Evolutionary conservation across 2,797 vertebrate genomes (phyloP).

Genomic region (Neomorphus geoffroyi): DNA sequence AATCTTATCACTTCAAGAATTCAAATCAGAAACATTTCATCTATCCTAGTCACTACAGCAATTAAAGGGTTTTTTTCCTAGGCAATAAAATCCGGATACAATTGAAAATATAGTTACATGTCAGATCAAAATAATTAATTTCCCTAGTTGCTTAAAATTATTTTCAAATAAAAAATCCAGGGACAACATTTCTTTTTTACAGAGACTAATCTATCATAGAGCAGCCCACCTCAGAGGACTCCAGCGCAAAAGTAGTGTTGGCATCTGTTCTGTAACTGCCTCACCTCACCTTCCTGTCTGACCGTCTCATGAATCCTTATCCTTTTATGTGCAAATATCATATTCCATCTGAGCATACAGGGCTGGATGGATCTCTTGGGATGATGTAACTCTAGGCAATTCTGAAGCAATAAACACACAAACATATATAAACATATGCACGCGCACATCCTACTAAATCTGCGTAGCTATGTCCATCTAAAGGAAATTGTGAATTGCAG

Average conservation of each 20-base stretch:
- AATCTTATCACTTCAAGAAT: not conserved
- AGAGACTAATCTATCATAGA: not conserved
- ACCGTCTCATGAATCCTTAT: constrained; percentile 39
- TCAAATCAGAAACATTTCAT: not conserved
- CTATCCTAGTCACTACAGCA: not conserved
- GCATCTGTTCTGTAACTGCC: constrained; percentile 37
- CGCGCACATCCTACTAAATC: constrained; percentile 54
- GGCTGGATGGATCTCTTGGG: constrained; percentile 34
- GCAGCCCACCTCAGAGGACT: not conserved
- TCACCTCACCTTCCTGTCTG: constrained; percentile 31
- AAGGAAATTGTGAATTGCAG: constrained; percentile 15
- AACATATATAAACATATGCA: constrained; percentile 52
- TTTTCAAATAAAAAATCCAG: constrained; percentile 1
- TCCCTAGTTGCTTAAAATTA: not conserved
- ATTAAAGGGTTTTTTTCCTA: not conserved
- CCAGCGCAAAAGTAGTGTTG: not conserved
- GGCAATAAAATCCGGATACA: not conserved
- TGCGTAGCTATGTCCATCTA: not conserved
- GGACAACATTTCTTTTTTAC: not conserved
- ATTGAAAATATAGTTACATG: constrained; percentile 6
- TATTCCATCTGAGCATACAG: constrained; percentile 25
- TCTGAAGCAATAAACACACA: constrained; percentile 53
- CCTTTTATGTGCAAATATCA: constrained; percentile 51
- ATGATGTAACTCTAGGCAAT: constrained; percentile 45
- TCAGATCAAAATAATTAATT: constrained; percentile 31